These are phyloP conservation scores for Chrysolina americana DNA, from an alignment of 2,888 invertebrate genomes.

Conservation along the genomic window DNA sequence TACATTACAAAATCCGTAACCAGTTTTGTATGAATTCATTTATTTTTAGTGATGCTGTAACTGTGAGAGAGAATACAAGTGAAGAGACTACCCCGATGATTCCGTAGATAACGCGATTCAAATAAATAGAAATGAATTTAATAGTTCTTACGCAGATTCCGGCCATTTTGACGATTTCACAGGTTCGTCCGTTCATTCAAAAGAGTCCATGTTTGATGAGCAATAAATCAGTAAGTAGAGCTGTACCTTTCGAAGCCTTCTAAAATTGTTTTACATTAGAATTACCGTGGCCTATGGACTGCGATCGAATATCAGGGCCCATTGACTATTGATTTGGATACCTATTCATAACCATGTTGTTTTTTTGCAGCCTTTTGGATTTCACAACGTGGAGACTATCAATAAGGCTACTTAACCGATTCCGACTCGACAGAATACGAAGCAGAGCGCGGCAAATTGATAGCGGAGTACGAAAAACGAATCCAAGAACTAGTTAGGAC, in stretches of 20 bases:
- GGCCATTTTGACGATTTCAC: conserved; percentile 89
- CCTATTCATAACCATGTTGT: too few relatives aligned
- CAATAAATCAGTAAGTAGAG: conserved; percentile 51
- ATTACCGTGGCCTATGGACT: too few relatives aligned
- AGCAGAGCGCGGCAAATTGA: conserved; percentile 78
- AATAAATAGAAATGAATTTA: conserved; percentile 72
- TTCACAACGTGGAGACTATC: conserved; percentile 48
- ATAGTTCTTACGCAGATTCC: conserved; percentile 86
- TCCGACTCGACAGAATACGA: conserved; percentile 68
- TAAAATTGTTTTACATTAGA: too few relatives aligned
- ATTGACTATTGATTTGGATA: too few relatives aligned
- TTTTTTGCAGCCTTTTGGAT: conserved; percentile 57
- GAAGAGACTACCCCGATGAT: conserved; percentile 68
- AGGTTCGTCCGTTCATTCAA: conserved; percentile 83
- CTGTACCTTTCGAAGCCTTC: too few relatives aligned
- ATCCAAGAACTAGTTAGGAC: conserved; percentile 81
- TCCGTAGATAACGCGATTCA: conserved; percentile 52
- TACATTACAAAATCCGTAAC: neutral
- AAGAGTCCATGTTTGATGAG: conserved; percentile 74
- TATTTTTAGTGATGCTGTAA: conserved; percentile 70
- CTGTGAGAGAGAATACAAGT: conserved; percentile 79
- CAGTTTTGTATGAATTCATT: neutral
- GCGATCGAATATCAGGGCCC: too few relatives aligned
- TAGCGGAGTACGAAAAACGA: conserved; percentile 81
- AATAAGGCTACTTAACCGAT: conserved; percentile 62